Percentiles rank a stretch among this genome's conserved stretches.
phyloP scores from a whole-genome alignment of 2,113 vertebrate species.

The Corythoichthys intestinalis region DNA sequence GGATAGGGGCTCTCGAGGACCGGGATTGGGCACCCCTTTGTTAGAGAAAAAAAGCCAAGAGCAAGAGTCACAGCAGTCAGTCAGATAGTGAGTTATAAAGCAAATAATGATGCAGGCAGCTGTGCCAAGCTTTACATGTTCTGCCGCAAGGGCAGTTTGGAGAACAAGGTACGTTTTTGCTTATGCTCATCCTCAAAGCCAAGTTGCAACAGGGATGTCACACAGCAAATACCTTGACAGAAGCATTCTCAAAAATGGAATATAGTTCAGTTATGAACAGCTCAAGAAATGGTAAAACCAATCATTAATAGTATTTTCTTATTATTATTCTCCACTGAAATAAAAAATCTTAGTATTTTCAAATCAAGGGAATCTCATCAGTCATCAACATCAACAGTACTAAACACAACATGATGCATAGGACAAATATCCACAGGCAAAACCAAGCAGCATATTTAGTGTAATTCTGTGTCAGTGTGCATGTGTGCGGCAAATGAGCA shows the following conservation, averaged over 20 bases:
- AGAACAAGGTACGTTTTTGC: constrained; percentile 54
- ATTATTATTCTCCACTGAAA: background rate
- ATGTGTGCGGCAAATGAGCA: constrained; percentile 18
- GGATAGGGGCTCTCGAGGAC: too few species aligned
- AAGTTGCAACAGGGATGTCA: constrained; percentile 32
- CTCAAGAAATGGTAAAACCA: constrained; percentile 4
- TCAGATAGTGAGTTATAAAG: constrained; percentile 47
- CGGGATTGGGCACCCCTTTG: background rate
- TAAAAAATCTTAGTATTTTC: constrained; percentile 9
- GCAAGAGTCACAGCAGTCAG: constrained; percentile 44
- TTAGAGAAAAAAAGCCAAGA: constrained; percentile 29
- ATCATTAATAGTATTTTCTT: background rate
- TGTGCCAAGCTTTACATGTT: constrained; percentile 56
- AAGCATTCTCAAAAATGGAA: constrained; percentile 46
- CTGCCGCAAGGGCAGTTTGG: constrained; percentile 51
- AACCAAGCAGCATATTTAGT: constrained; percentile 68
- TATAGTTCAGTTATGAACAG: constrained; percentile 29
- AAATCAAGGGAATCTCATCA: constrained; percentile 57
- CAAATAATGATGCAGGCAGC: constrained; percentile 53
- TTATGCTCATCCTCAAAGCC: constrained; percentile 36
- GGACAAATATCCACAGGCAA: constrained; percentile 59
- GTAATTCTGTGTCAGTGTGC: constrained; percentile 17
- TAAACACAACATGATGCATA: constrained; percentile 46
- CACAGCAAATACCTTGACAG: constrained; percentile 27
- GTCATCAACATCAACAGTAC: constrained; percentile 50